Evolutionary conservation across 2,113 vertebrate genomes (phyloP).

Genomic region (Carlito syrichta): DNA sequence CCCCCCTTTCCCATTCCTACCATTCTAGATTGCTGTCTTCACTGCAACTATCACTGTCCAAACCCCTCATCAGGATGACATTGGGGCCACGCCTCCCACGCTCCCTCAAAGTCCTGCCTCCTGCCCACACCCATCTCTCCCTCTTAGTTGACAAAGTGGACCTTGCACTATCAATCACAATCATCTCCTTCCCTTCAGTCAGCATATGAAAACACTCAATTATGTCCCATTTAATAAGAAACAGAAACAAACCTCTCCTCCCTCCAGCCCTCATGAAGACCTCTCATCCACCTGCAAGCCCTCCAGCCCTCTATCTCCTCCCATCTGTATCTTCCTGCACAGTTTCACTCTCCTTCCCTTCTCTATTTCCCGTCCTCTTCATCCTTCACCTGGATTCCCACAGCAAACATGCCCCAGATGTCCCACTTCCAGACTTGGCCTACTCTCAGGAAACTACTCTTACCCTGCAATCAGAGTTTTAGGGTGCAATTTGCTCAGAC

Average conservation of each 20-base stretch:
- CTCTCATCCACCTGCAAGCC: not conserved
- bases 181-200: not conserved
- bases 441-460: not conserved
- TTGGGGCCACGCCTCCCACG: not conserved
- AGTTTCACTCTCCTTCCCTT: rapidly evolving
- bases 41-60: not conserved
- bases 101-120: not conserved
- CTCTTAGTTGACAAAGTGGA: not conserved
- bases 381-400: not conserved
- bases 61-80: not conserved
- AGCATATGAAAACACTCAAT: not conserved
- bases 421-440: rapidly evolving
- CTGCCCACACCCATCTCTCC: not conserved
- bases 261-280: not conserved
- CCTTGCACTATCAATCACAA: not conserved
- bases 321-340: not conserved
- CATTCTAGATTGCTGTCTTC: too few species aligned
- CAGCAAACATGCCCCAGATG: rapidly evolving
- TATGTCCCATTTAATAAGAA: not conserved
- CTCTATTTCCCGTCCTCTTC: not conserved
- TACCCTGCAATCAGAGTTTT: too few species aligned
- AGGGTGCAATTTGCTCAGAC: not conserved
- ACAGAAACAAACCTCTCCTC: not conserved
- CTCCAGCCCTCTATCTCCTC: too few species aligned
- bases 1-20: not conserved